Conservation (phyloP, 2,113 vertebrate genomes). For the Poeciliopsis occidentalis region DNA sequence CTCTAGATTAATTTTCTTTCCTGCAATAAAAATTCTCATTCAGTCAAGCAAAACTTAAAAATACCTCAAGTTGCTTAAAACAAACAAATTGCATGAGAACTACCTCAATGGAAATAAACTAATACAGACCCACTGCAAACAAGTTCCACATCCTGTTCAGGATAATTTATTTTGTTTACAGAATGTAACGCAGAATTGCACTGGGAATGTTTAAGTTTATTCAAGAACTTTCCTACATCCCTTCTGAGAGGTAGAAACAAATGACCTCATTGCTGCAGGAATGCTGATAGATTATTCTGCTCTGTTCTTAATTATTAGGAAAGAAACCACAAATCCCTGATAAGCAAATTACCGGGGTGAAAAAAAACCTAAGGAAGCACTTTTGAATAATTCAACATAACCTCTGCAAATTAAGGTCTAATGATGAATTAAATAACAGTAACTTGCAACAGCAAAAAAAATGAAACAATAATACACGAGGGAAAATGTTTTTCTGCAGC, state of each 20-base stretch:
- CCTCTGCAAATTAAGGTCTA: not conserved
- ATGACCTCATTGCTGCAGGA: conserved; percentile 7
- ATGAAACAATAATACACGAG: not conserved
- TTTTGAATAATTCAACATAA: conserved; percentile 34
- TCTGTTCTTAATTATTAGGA: conserved; percentile 33
- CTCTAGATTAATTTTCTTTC: too few species aligned
- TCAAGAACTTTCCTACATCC: not conserved
- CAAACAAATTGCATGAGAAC: too few species aligned
- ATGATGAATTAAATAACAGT: conserved; percentile 20
- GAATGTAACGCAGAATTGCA: not conserved
- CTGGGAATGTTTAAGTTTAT: not conserved
- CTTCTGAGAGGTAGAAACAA: not conserved
- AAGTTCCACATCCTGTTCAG: too few species aligned
- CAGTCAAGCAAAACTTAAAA: too few species aligned
- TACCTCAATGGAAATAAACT: too few species aligned
- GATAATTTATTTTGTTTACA: not conserved
- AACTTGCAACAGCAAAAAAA: conserved; percentile 1
- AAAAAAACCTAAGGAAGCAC: conserved; percentile 5
- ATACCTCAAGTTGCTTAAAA: too few species aligned
- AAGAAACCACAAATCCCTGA: conserved; percentile 22
- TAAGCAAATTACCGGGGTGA: not conserved
- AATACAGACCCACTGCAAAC: too few species aligned
- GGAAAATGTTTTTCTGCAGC: not conserved
- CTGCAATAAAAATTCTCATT: too few species aligned
- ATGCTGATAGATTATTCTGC: conserved; percentile 9